Conservation (phyloP, 2,113 vertebrate genomes). For the Oceanodroma tethys region DNA sequence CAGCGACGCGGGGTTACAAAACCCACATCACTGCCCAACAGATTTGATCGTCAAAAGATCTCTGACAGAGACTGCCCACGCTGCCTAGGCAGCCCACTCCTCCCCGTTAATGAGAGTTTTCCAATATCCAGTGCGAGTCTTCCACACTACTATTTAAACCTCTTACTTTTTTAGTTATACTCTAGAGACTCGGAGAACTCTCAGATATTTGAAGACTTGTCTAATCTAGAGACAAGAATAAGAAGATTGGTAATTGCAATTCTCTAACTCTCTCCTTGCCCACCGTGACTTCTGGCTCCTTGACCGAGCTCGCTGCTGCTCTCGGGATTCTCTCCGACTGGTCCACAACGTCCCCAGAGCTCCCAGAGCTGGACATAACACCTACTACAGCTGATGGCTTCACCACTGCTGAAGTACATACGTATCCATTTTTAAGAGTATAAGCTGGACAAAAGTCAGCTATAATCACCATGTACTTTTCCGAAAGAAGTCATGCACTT, state of each 20-base stretch:
- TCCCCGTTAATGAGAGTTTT: fast-evolving
- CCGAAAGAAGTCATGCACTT: not conserved
- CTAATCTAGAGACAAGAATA: not conserved
- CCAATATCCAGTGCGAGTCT: not conserved
- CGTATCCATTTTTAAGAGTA: not conserved
- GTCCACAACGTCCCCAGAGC: fast-evolving
- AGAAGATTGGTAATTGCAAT: not conserved
- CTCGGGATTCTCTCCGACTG: fast-evolving
- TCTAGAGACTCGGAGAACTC: not conserved
- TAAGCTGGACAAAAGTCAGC: not conserved
- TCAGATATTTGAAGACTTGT: not conserved
- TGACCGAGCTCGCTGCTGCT: fast-evolving
- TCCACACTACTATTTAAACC: not conserved
- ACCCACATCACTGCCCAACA: too few relatives aligned
- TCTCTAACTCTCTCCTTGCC: not conserved
- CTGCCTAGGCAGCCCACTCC: not conserved
- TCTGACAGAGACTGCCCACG: too few relatives aligned
- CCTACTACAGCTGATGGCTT: not conserved
- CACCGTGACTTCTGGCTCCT: fast-evolving
- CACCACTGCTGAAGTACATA: fast-evolving
- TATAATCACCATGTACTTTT: fast-evolving
- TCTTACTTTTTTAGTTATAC: fast-evolving
- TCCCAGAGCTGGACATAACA: not conserved
- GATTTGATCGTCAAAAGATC: not conserved
- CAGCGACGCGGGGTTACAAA: not conserved